Percentiles rank a stretch among this genome's conserved stretches.
These are phyloP conservation scores for Pomatostomus ruficeps DNA, from an alignment of 2,113 vertebrate species.

Conservation along the genomic window DNA sequence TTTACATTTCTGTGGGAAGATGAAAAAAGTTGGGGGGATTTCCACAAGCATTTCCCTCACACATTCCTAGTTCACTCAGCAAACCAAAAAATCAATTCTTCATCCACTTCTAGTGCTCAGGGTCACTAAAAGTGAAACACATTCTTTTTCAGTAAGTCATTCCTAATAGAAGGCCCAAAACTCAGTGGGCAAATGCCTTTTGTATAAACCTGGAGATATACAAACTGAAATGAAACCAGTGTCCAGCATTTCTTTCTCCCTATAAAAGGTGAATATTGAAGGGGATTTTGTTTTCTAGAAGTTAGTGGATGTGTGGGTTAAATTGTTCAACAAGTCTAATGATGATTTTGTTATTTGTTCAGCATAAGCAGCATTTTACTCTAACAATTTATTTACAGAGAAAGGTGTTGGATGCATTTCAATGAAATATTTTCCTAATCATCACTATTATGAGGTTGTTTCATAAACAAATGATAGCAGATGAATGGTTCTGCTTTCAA, in stretches of 20 bases:
- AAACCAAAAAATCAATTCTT: conserved; percentile 36
- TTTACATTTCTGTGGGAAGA: neutral
- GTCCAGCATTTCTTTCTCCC: neutral
- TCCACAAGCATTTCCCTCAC: neutral
- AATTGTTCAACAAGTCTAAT: neutral
- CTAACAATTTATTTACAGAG: neutral
- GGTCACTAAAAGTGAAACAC: neutral
- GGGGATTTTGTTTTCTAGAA: neutral
- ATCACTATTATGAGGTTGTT: neutral
- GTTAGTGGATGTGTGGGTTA: neutral
- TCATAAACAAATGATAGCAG: neutral
- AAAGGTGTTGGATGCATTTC: neutral
- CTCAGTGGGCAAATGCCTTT: neutral
- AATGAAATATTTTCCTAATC: neutral
- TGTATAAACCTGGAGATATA: neutral
- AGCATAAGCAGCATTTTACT: neutral
- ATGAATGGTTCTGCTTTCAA: neutral
- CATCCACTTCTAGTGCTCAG: neutral
- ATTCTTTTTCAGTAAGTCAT: neutral
- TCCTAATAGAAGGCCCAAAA: neutral
- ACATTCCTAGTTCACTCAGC: neutral
- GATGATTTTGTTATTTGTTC: neutral
- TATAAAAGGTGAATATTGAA: neutral
- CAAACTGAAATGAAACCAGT: neutral
- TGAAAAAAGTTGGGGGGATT: neutral